A percentile compares a stretch with the other conserved stretches of the same genome.
Evolutionary conservation across 2,113 vertebrate species (phyloP).

Genomic region (Eulemur rufifrons): DNA sequence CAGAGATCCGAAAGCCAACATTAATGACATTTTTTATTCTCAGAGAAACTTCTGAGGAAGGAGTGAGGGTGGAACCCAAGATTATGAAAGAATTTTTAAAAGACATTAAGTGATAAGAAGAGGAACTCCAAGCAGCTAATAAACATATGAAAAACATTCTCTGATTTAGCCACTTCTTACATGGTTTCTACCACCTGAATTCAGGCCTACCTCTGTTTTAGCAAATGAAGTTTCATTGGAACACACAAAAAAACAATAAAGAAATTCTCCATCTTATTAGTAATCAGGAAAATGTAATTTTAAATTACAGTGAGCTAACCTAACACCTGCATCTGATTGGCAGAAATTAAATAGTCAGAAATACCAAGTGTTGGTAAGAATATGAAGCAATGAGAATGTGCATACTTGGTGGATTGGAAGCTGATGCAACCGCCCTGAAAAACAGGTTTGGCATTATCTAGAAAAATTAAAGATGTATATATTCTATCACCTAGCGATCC

Average conservation of each 20-base stretch:
- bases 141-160: neutral
- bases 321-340: neutral
- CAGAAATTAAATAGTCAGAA: neutral
- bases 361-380: slow-evolving; percentile 10
- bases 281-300: neutral
- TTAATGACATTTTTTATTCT: neutral
- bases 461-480: neutral
- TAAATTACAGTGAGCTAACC: neutral
- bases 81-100: neutral
- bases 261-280: neutral
- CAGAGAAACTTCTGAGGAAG: neutral
- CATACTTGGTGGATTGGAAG: neutral
- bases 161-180: neutral
- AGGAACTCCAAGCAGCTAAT: neutral
- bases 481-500: neutral
- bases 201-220: neutral
- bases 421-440: neutral
- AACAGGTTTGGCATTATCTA: neutral
- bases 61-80: neutral
- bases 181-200: neutral
- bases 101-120: neutral
- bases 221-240: neutral
- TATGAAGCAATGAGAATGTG: neutral
- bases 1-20: neutral
- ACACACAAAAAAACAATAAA: neutral